Evolutionary conservation across 2,797 vertebrate species (phyloP).

Genomic region (Lacerta bilineata): DNA sequence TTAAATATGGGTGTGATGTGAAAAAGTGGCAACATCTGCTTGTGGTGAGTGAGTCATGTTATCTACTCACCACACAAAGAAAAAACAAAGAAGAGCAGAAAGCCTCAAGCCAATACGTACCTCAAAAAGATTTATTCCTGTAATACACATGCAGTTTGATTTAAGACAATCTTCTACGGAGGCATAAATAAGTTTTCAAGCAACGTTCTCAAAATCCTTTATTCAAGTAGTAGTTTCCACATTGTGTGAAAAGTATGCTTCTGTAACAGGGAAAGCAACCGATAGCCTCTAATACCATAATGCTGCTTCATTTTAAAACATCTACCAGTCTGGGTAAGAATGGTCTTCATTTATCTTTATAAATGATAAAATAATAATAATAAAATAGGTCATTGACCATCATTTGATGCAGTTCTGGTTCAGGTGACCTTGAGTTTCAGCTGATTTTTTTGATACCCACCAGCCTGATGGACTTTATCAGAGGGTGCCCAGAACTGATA

Average conservation of each 20-base stretch:
- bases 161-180: neutral
- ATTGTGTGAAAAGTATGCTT: neutral
- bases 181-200: neutral
- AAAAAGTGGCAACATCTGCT: conserved; percentile 1
- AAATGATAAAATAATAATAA: too few species aligned
- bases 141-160: neutral
- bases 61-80: conserved; percentile 5
- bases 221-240: neutral
- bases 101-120: neutral
- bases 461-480: too few species aligned
- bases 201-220: neutral
- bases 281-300: neutral
- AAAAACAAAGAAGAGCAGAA: neutral
- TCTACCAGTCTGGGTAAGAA: neutral
- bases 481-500: too few species aligned
- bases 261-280: neutral
- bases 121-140: neutral
- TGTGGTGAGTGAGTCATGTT: conserved; percentile 8
- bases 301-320: neutral
- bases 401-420: too few species aligned
- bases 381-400: too few species aligned
- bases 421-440: too few species aligned
- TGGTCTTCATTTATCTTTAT: too few species aligned
- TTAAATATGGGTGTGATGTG: neutral
- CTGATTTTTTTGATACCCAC: too few species aligned